Evolutionary conservation across 2,113 vertebrate genomes (phyloP).

Genomic region (Ceratotherium simum): DNA sequence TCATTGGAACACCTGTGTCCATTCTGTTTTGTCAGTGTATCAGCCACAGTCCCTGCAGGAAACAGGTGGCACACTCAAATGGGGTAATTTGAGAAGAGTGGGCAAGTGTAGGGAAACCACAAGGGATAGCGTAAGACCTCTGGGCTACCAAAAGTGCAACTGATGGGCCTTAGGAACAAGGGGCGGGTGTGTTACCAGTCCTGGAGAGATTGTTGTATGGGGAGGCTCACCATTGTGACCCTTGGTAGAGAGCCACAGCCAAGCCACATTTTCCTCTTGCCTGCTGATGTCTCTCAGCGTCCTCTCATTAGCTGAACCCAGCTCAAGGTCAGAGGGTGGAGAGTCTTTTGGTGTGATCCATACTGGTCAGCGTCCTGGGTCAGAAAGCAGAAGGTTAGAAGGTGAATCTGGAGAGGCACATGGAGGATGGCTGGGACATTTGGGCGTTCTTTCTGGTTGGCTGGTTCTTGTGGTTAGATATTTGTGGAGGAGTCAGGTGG

Average conservation of each 20-base stretch:
- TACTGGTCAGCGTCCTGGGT: neutral
- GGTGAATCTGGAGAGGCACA: neutral
- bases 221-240: neutral
- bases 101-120: neutral
- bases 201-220: neutral
- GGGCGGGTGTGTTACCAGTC: neutral
- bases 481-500: conserved; percentile 21
- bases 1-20: neutral
- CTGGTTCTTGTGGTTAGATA: conserved; percentile 48
- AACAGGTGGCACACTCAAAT: neutral
- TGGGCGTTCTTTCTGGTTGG: conserved; percentile 32
- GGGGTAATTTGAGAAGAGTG: conserved; percentile 6
- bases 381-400: neutral
- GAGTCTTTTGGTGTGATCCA: neutral
- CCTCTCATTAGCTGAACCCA: neutral
- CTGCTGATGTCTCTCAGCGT: neutral
- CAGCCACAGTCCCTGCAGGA: neutral
- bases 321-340: neutral
- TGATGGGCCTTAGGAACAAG: neutral
- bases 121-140: neutral
- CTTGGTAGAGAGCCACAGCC: neutral
- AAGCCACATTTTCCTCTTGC: neutral
- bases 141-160: neutral
- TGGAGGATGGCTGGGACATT: neutral
- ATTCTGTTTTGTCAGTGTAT: neutral